These are phyloP conservation scores for Mesembrinibis cayennensis DNA, from an alignment of 2,113 vertebrate species.

Conservation along the genomic window DNA sequence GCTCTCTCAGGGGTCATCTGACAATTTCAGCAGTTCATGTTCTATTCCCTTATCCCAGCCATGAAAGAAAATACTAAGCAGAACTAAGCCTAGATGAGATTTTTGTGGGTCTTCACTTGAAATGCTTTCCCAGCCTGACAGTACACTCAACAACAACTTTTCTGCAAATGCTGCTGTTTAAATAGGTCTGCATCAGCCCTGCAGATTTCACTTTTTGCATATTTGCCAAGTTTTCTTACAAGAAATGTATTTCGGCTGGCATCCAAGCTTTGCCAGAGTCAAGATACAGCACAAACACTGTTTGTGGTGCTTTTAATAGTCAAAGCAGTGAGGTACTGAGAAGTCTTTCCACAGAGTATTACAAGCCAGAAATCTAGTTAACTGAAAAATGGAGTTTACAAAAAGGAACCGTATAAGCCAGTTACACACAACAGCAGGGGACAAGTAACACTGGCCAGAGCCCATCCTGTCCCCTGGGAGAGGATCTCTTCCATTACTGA, in stretches of 20 bases:
- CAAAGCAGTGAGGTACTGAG: not conserved
- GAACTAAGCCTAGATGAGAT: not conserved
- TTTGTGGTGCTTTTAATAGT: not conserved
- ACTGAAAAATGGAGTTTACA: not conserved
- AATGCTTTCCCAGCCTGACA: not conserved
- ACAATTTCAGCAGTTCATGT: not conserved
- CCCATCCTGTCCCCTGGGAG: not conserved
- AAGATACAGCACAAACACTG: not conserved
- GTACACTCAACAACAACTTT: not conserved
- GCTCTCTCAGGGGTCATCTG: not conserved
- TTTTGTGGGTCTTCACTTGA: not conserved
- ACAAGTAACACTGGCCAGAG: not conserved
- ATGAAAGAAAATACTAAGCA: not conserved
- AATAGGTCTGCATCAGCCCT: not conserved
- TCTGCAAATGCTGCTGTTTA: not conserved
- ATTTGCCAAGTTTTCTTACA: not conserved
- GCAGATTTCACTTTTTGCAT: not conserved
- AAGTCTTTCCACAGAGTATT: not conserved
- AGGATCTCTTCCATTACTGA: not conserved
- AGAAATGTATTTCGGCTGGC: not conserved
- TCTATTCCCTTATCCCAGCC: not conserved
- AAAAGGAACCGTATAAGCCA: not conserved
- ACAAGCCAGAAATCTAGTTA: not conserved
- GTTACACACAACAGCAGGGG: not conserved
- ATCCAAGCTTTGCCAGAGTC: not conserved